Evolutionary conservation across 2,797 vertebrate genomes (phyloP), one percentile per base, ranked within the genome.

Genomic region (Coccyzus lansbergi): DNA sequence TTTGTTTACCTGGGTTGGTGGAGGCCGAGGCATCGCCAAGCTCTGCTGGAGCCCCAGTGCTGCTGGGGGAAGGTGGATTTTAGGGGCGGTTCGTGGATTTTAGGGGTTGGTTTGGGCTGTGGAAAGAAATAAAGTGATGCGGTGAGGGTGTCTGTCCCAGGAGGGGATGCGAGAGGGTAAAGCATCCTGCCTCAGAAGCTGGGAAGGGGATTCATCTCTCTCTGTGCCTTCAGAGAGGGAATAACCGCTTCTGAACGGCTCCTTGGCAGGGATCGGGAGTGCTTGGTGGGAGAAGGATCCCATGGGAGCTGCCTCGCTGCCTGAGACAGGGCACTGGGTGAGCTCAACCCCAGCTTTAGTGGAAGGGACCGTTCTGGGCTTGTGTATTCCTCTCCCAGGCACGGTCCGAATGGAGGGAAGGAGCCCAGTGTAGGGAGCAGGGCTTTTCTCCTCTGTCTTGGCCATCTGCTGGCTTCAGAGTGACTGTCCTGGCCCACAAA

Each of bases 211-310:
- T 34, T 48, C 49, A 4, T 67, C 29, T 15, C 34, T 21, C 18
- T 18, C 8, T 33, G 21, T 9, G 25, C 25, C 25, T 16, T 10
- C 5, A 2, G 10, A 17, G 71, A 31, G 28, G n/a, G 26, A 19
- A 15, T 0, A 0, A 49, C 7, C 4, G 3, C 46, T 51, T 40
- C 55, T 3, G 13, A 10, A 14, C 0, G 0, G 59, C 13, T 33
- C 20, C 48, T 20, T 3, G 14, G n/a, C 17, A 21, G 33, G 9
- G 12, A 5, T 0, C 7, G 22, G 49, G 49, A 53, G 28, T 0
- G 1, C 26, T 21, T 1, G 20, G 40, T 10, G 6, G 6, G 49
- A 28, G 9, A 19, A 20, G 5, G 28, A 15, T 46, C 21, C 46
- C 33, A 9, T 12, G 1, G 33, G 46, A 38, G n/a, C 21, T 63